phyloP scores from a whole-genome alignment of 2,797 vertebrate species.

The Sphaeramia orbicularis region DNA sequence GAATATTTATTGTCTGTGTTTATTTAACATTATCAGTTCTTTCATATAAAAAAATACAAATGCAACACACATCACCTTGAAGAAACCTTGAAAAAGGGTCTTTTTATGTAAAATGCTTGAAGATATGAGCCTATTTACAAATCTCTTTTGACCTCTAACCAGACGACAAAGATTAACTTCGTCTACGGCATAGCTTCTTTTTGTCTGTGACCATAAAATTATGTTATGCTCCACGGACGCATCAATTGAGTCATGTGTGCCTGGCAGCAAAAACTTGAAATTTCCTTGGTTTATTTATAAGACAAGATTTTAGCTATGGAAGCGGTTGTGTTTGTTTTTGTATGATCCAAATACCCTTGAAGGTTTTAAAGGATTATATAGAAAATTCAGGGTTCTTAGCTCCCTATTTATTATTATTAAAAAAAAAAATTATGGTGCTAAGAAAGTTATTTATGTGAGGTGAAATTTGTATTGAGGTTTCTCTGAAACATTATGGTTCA shows the following conservation, averaged over 20 bases:
- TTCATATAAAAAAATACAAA: too few relatives aligned
- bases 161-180: too few relatives aligned
- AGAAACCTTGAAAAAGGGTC: too few relatives aligned
- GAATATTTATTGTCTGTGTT: too few relatives aligned
- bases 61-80: too few relatives aligned
- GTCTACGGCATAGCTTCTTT: neutral
- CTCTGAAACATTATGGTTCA: too few relatives aligned
- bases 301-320: constrained; percentile 21
- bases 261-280: constrained; percentile 42
- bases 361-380: constrained; percentile 38
- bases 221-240: neutral
- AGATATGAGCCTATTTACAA: too few relatives aligned
- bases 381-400: constrained; percentile 14
- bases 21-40: too few relatives aligned
- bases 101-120: too few relatives aligned
- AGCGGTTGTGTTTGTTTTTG: constrained; percentile 29
- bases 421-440: neutral
- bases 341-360: constrained; percentile 37
- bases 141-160: too few relatives aligned
- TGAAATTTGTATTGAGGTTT: too few relatives aligned
- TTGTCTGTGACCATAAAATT: constrained; percentile 7
- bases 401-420: constrained; percentile 24
- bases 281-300: constrained; percentile 40
- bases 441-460: too few relatives aligned
- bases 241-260: constrained; percentile 39